Base-by-base conservation (phyloP, 2,888 invertebrate genomes). In the Drosophila prolongata region DNA sequence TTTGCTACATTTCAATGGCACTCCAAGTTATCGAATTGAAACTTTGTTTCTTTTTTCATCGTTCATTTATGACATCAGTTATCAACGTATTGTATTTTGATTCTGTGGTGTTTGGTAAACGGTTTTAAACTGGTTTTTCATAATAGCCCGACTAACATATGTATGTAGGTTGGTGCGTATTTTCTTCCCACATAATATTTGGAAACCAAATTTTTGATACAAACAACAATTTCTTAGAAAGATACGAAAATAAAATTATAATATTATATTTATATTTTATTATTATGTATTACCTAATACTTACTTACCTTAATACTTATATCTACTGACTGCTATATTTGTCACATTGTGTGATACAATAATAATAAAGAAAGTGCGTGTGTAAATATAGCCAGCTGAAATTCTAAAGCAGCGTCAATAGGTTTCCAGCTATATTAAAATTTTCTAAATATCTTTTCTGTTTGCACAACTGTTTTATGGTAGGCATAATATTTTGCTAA, bases 11-110 rank as follows among this genome's bases (percentile, higher is more conserved):
- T 34, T 14, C 11, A 14, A 6, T 3, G 6, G 11, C 35, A n/a
- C 40, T n/a, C 9, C n/a, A 53, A 16, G 52, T 16, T 14, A n/a
- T 10, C 2, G 9, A 16, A 16, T 24, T 9, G 4, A 16, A 13
- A 16, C 19, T 14, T 42, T 27, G 44, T 27, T 38, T 34, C 2
- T 24, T 50, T 27, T 27, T 46, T 16, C 34, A n/a, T 34, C 24
- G 24, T 24, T 24, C 24, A 65, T 38, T 38, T 38, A 53, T 65
- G 65, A 65, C 65, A 65, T 65, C 53, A 53, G 65, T 46, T 37
- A 34, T 19, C 24, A 24, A 24, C 38, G 27, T n/a, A 30, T 14
- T 47, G 14, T 34, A 34, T 38, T 14, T 24, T 10, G n/a, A 47
- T 14, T 40, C 30, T 13, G 13, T 30, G 46, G 38, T 13, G 34